Evolutionary conservation across 2,888 invertebrate species (phyloP), one percentile per base, ranked within the genome.

Genomic region (Lasiommata megera): DNA sequence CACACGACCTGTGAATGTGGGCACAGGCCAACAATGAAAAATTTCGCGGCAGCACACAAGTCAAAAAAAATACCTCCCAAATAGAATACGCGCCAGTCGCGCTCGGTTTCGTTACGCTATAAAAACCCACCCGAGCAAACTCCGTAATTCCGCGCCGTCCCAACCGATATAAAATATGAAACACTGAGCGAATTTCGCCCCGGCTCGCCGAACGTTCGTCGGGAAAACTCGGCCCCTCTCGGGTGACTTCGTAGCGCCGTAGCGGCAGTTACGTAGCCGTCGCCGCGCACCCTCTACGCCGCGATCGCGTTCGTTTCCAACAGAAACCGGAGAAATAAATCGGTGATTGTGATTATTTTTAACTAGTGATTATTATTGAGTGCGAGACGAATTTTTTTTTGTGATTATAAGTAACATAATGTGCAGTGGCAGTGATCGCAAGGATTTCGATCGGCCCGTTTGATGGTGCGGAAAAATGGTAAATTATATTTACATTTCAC

Each of bases 161-260:
- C 83, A 69, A 79, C 80, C 84, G 82, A 84, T 88, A 88, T 89
- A 88, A 89, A 89, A 89, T 89, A 88, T 89, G 89, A 89, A 89
- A 88, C 86, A 84, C 84, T 80, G 88, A 79, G 83, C 87, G 71
- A 80, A 88, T 82, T 83, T 84, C 80, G 74, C 79, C 69, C 76
- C 72, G 72, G 74, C 65, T 70, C 67, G 74, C 78, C 76, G 70
- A 78, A 75, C 76, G 68, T 69, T 6, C 43, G 48, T 73, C 74
- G 73, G 61, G 41, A 44, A 28, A 14, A 60, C 59, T 86, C 88
- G 88, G 77, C 57, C 46, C 40, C 58, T 56, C 69, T 80, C 88
- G 88, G 62, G 47, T 16, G 65, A 61, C 60, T 74, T 76, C 87
- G 88, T 73, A 68, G 63, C 81, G 79, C 71, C 86, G 85, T 81